Base-by-base conservation (phyloP, 1,140 invertebrate genomes). In the Bilobella aurantiaca region DNA sequence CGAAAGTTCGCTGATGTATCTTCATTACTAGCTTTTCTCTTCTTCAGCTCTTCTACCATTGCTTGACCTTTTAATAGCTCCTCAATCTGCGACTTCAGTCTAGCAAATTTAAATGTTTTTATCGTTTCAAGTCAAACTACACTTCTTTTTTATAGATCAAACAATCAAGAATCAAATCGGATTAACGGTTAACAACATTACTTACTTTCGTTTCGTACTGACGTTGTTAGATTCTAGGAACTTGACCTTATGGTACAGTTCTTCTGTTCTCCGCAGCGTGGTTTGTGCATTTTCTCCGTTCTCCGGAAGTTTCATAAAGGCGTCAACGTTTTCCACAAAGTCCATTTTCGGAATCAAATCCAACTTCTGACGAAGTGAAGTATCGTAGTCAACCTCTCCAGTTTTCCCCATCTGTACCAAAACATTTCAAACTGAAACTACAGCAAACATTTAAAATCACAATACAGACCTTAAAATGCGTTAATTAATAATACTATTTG, bases 161-260 rank as follows among this genome's bases (percentile, higher is more conserved):
- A 42, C 25, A n/a, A n/a, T n/a, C n/a, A n/a, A n/a, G n/a, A n/a
- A n/a, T n/a, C n/a, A n/a, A n/a, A n/a, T n/a, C n/a, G n/a, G n/a
- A n/a, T n/a, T n/a, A n/a, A n/a, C n/a, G n/a, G n/a, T n/a, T n/a
- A n/a, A n/a, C n/a, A n/a, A n/a, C n/a, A n/a, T n/a, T 2, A 62
- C 34, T 67, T 75, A 82, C 76, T 91, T 86, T 74, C 85, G 84
- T 66, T 87, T 86, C 74, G 93, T 94, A 47, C 85, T 86, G 68
- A 85, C 79, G 67, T 97, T 81, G 76, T 93, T 95, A 71, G 85
- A 87, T 79, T 97, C 95, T 89, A 98, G 95, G 75, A 94, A 93
- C 80, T 96, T 96, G 77, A 97, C 97, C 82, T 97, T 96, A 65
- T 85, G 86, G 79, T 94, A 90, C 76, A 89, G 87, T 74, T 96